Percentiles rank a stretch among this genome's conserved stretches.
Evolutionary conservation across 1,140 invertebrate genomes (phyloP).

Genomic region (Lordiphosa collinella): DNA sequence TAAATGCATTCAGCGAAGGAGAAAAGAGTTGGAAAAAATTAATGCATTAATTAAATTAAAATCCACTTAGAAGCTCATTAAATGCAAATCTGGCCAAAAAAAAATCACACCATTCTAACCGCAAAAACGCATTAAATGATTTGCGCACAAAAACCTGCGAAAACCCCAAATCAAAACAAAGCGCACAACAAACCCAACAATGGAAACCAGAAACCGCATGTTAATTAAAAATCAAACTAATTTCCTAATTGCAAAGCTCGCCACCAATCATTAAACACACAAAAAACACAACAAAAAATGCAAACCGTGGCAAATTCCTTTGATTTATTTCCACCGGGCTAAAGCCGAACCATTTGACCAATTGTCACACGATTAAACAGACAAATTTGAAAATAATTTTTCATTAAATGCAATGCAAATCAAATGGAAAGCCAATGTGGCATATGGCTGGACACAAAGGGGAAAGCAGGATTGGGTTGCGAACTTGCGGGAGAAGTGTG

Average conservation of each 20-base stretch:
- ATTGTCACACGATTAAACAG: constrained; percentile 77
- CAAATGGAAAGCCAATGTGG: constrained; percentile 63
- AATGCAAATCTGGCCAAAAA: constrained; percentile 63
- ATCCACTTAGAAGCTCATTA: constrained; percentile 75
- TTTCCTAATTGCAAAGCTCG: constrained; percentile 75
- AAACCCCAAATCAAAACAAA: constrained; percentile 10
- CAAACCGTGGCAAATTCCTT: constrained; percentile 32
- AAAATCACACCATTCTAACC: constrained; percentile 56
- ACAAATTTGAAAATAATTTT: constrained; percentile 78
- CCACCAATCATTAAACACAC: constrained; percentile 70
- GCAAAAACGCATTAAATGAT: constrained; percentile 75
- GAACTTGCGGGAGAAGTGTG: too few relatives aligned
- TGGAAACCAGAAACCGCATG: constrained; percentile 59
- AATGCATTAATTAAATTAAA: constrained; percentile 71
- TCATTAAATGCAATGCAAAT: constrained; percentile 77
- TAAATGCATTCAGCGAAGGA: constrained; percentile 2
- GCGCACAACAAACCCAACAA: constrained; percentile 36
- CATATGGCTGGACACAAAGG: constrained; percentile 36
- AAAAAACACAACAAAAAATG: constrained; percentile 19
- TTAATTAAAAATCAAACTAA: constrained; percentile 78
- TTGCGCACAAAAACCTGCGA: constrained; percentile 44
- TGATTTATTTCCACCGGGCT: constrained; percentile 55
- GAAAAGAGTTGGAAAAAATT: constrained; percentile 6
- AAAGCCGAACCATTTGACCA: constrained; percentile 49
- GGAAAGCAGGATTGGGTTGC: not conserved